Conservation (phyloP, 2,888 invertebrate genomes). For the Orchestes rusci region DNA sequence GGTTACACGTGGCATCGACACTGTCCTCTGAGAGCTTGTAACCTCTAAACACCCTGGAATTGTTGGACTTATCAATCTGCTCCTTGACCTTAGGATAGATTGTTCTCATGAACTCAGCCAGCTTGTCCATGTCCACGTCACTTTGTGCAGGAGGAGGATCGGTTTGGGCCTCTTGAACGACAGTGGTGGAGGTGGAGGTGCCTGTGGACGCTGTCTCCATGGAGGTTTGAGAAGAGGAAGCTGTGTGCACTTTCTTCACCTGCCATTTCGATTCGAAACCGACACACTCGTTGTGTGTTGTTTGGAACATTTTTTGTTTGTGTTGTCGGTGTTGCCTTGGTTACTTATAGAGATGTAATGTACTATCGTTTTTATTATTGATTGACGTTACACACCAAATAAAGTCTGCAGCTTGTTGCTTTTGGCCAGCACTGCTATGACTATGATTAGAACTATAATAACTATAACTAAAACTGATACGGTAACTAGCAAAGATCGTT, state of each 20-base stretch:
- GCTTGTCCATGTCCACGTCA: slow-evolving; percentile 42
- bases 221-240: slow-evolving; percentile 35
- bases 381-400: too few species aligned
- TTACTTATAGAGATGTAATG: too few species aligned
- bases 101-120: slow-evolving; percentile 45
- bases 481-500: slow-evolving; percentile 36
- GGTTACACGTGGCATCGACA: slow-evolving; percentile 32
- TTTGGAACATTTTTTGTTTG: slow-evolving; percentile 39
- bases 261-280: slow-evolving; percentile 47
- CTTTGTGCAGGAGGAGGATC: slow-evolving; percentile 25
- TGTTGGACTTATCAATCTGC: slow-evolving; percentile 42
- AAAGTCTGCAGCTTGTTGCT: slow-evolving; percentile 2
- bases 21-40: slow-evolving; percentile 29
- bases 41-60: slow-evolving; percentile 36
- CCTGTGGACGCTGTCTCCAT: slow-evolving; percentile 33
- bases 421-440: slow-evolving; percentile 29
- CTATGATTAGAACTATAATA: slow-evolving; percentile 37
- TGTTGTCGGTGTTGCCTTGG: too few species aligned
- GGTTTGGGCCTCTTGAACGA: slow-evolving; percentile 45
- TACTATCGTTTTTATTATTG: background rate
- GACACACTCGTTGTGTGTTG: slow-evolving; percentile 44
- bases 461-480: slow-evolving; percentile 39
- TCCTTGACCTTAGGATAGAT: slow-evolving; percentile 45
- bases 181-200: slow-evolving; percentile 35
- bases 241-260: slow-evolving; percentile 38